These are phyloP conservation scores for Tenualosa ilisha DNA, from an alignment of 2,797 vertebrate genomes.

Conservation along the genomic window DNA sequence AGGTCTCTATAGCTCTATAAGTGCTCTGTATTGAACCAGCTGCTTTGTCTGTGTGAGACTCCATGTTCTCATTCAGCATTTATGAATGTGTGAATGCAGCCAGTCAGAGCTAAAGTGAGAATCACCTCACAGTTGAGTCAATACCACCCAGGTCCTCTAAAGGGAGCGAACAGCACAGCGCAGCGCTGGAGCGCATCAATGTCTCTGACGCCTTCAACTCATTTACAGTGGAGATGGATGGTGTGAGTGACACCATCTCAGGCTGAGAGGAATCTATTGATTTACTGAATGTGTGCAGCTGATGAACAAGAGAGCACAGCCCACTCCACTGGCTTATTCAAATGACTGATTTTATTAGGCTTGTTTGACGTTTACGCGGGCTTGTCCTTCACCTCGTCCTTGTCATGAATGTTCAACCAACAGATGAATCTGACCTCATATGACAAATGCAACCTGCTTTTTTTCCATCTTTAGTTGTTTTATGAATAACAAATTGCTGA, in stretches of 20 bases:
- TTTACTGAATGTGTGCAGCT: not conserved
- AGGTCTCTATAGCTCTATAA: not conserved
- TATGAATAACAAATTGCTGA: not conserved
- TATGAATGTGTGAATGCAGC: constrained; percentile 1
- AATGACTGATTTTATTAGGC: not conserved
- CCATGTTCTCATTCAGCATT: constrained; percentile 23
- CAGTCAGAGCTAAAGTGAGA: constrained; percentile 1
- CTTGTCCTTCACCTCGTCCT: not conserved
- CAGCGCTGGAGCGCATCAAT: not conserved
- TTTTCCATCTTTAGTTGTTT: not conserved
- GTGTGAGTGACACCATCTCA: not conserved
- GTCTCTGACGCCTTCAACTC: not conserved
- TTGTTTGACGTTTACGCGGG: not conserved
- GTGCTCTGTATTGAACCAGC: not conserved
- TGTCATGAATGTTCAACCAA: not conserved
- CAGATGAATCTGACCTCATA: not conserved
- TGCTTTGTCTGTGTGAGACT: not conserved
- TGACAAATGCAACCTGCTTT: not conserved
- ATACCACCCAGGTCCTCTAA: not conserved
- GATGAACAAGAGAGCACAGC: constrained; percentile 3
- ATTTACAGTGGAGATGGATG: not conserved
- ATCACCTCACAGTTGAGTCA: not conserved
- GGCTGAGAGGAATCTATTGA: not conserved
- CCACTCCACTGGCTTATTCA: not conserved
- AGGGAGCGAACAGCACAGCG: not conserved